Conservation (phyloP, 2,888 invertebrate genomes). For the Lucinisca nassula region DNA sequence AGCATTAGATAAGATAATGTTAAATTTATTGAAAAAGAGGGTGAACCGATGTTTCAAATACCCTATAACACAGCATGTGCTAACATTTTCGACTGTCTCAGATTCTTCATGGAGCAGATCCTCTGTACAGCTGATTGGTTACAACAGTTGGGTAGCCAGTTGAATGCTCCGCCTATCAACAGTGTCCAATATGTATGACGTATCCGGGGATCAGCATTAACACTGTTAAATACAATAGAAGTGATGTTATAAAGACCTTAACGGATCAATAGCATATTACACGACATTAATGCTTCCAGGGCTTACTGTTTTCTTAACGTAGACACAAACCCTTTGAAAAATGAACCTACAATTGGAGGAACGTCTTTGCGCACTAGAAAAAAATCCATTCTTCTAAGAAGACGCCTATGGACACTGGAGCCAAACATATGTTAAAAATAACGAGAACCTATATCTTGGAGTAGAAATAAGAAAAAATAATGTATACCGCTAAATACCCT, state of each 20-base stretch:
- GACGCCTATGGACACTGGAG: background rate
- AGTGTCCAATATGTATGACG: slow-evolving; percentile 72
- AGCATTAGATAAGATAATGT: no score
- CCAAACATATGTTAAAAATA: no score
- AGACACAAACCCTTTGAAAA: background rate
- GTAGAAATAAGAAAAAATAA: no score
- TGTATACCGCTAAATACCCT: no score
- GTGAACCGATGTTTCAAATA: no score
- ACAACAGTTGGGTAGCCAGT: slow-evolving; percentile 73
- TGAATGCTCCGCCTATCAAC: slow-evolving; percentile 68
- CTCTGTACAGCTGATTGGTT: slow-evolving; percentile 76
- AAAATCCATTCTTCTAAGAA: background rate
- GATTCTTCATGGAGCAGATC: slow-evolving; percentile 70
- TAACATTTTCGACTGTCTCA: slow-evolving; percentile 69
- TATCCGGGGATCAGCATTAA: slow-evolving; percentile 69
- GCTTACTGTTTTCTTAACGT: background rate
- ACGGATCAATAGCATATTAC: no score
- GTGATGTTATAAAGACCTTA: no score
- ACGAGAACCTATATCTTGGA: no score
- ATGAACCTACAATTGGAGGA: background rate
- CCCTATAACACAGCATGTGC: no score
- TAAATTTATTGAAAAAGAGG: no score
- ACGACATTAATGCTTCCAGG: no score
- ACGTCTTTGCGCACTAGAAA: background rate
- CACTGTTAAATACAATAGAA: slow-evolving; percentile 2